Evolutionary conservation across 2,797 vertebrate species (phyloP).

Genomic region (Peromyscus eremicus): DNA sequence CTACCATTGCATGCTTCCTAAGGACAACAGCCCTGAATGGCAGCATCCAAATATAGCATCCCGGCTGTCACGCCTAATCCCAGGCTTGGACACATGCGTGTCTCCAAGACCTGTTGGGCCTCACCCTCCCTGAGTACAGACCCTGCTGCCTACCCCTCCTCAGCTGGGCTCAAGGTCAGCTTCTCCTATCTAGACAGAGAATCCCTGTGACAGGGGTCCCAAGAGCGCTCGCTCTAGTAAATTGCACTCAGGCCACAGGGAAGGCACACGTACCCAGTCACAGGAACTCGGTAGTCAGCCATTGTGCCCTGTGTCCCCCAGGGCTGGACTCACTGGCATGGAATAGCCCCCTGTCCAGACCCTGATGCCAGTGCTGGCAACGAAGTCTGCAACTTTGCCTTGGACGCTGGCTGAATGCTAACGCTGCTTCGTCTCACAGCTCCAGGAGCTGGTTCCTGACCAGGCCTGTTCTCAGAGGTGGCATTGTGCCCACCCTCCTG

Average conservation of each 20-base stretch:
- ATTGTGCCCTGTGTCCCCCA: background rate
- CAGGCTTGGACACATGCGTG: background rate
- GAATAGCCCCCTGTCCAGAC: background rate
- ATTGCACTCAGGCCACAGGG: fast-evolving
- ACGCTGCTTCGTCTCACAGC: background rate
- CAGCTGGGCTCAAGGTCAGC: background rate
- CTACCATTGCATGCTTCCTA: fast-evolving
- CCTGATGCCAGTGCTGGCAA: background rate
- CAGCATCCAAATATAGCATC: background rate
- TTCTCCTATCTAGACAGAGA: background rate
- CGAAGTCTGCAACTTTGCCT: background rate
- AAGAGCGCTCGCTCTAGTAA: background rate
- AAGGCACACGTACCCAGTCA: background rate
- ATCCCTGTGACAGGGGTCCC: fast-evolving
- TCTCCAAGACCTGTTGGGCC: background rate
- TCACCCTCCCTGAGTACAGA: background rate
- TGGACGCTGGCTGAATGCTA: background rate
- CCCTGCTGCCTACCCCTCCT: background rate
- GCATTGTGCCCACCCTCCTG: background rate
- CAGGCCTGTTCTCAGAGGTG: background rate
- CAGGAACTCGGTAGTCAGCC: background rate
- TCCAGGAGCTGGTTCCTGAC: background rate
- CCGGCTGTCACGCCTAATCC: slow-evolving; percentile 35
- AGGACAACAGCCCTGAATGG: background rate
- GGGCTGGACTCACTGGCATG: background rate